These are phyloP conservation scores for Spea bombifrons DNA, from an alignment of 2,113 vertebrate species.

Conservation along the genomic window DNA sequence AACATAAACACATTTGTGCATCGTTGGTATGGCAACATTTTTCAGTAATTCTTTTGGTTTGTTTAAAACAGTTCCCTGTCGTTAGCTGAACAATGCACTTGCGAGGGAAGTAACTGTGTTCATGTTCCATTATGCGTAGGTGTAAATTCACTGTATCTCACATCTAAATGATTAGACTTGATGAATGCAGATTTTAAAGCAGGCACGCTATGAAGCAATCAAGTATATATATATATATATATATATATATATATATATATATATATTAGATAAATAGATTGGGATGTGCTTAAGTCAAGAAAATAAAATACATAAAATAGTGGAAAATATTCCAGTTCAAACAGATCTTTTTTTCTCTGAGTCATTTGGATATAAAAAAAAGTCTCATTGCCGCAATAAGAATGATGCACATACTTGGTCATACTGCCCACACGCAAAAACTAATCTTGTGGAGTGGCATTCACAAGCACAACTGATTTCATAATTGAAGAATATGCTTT, in stretches of 20 bases:
- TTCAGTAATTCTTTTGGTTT: conserved; percentile 30
- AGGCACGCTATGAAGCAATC: background rate
- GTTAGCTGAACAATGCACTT: conserved; percentile 30
- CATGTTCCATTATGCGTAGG: conserved; percentile 29
- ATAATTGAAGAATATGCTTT: background rate
- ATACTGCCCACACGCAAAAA: no score
- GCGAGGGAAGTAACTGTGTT: conserved; percentile 18
- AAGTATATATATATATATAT: background rate
- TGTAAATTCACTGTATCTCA: conserved; percentile 16
- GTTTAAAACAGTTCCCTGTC: conserved; percentile 32
- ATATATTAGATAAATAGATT: no score
- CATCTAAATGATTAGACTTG: conserved; percentile 21
- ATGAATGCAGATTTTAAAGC: conserved; percentile 5
- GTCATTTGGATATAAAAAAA: no score
- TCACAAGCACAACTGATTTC: no score
- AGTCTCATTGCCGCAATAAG: no score
- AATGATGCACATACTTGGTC: no score
- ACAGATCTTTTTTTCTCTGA: no score
- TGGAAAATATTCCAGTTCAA: no score
- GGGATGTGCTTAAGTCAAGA: no score
- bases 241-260: no score
- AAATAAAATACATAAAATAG: no score
- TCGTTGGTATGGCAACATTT: conserved; percentile 41
- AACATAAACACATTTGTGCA: background rate
- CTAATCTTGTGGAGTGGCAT: no score